Conservation (phyloP, 1,140 invertebrate genomes). For the Paralvinella palmiformis region DNA sequence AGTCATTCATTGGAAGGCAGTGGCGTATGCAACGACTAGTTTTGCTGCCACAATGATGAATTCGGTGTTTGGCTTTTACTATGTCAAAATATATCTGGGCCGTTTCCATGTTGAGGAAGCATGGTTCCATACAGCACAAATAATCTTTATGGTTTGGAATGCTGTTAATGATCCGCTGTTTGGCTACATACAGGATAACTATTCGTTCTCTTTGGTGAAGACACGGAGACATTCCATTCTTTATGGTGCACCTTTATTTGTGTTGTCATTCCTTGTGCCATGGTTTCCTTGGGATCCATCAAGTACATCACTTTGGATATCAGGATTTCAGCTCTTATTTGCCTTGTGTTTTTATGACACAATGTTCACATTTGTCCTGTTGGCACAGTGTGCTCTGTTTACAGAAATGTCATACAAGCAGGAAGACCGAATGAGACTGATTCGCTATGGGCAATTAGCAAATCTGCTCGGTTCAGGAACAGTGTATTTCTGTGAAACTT, state of each 20-base stretch:
- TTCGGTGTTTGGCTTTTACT: constrained; percentile 36
- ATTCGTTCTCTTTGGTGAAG: constrained; percentile 36
- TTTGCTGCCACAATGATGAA: constrained; percentile 30
- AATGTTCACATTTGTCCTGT: constrained; percentile 48
- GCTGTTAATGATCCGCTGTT: constrained; percentile 53
- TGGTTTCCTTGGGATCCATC: constrained; percentile 48
- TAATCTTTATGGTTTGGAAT: constrained; percentile 52
- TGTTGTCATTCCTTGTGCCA: constrained; percentile 45
- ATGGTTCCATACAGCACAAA: constrained; percentile 50
- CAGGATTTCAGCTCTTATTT: constrained; percentile 43
- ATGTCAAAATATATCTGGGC: constrained; percentile 50
- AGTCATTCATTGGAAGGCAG: too few relatives aligned
- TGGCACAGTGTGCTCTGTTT: constrained; percentile 48
- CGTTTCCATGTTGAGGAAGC: constrained; percentile 46
- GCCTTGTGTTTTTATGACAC: constrained; percentile 51
- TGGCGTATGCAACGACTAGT: constrained; percentile 28
- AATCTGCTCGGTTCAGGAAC: constrained; percentile 30
- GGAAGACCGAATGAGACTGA: constrained; percentile 36
- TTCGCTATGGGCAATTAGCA: constrained; percentile 42
- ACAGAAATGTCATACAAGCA: constrained; percentile 45
- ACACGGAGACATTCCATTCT: constrained; percentile 43
- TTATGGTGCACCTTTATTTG: constrained; percentile 47
- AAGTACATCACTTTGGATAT: not conserved
- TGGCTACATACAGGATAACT: constrained; percentile 47
- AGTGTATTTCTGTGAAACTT: constrained; percentile 29